These are phyloP conservation scores for Pantherophis guttatus DNA, from an alignment of 2,113 vertebrate species.

Conservation along the genomic window DNA sequence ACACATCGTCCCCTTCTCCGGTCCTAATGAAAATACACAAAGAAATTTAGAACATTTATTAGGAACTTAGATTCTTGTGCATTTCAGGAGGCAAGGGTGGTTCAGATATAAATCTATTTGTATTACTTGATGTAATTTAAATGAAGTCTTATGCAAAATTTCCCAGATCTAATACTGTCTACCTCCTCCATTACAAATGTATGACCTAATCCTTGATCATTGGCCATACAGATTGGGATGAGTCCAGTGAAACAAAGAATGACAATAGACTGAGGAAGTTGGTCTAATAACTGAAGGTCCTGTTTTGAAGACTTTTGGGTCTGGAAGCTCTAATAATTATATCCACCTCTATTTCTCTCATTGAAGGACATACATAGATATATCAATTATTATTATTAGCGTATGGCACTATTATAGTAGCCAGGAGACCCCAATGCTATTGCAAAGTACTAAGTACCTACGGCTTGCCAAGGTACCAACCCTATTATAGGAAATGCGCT, in stretches of 20 bases:
- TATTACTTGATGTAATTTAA: neutral
- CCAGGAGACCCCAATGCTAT: neutral
- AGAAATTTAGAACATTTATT: neutral
- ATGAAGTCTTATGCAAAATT: neutral
- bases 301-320: neutral
- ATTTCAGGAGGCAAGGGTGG: neutral
- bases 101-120: neutral
- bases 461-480: neutral
- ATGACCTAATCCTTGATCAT: neutral
- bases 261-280: neutral
- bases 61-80: neutral
- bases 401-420: neutral
- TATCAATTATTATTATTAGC: neutral
- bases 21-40: neutral
- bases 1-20: neutral
- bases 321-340: neutral
- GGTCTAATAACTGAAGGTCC: neutral
- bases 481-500: neutral
- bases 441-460: neutral
- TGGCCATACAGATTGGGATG: neutral
- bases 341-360: neutral
- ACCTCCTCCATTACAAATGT: neutral
- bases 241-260: neutral
- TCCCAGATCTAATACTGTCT: neutral
- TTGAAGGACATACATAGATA: neutral